A percentile compares a stretch with the other conserved stretches of the same genome.
Evolutionary conservation across 1,140 invertebrate species (phyloP).

Genomic region (Penaeus japonicus): DNA sequence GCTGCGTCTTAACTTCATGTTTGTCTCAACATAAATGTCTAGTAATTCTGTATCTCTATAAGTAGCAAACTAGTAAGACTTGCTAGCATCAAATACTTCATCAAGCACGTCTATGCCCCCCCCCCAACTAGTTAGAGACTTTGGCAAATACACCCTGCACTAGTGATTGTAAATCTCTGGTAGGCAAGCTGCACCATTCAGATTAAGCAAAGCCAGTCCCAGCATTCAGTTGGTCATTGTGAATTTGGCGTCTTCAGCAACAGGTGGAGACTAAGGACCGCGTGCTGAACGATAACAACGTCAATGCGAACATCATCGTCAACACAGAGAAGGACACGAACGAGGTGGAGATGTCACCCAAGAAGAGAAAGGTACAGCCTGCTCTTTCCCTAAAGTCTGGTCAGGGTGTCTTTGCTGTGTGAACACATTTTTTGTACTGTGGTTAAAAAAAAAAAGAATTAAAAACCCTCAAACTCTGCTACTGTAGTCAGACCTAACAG

Average conservation of each 20-base stretch:
- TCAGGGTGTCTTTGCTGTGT: conserved; percentile 55
- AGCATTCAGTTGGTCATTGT: conserved; percentile 56
- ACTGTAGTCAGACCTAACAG: conserved; percentile 39
- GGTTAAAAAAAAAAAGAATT: neutral
- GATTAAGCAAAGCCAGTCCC: conserved; percentile 54
- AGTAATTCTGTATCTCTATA: conserved; percentile 38
- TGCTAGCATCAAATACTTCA: conserved; percentile 49
- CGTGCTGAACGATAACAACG: conserved; percentile 74
- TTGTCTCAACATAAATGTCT: conserved; percentile 40
- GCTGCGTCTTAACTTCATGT: conserved; percentile 36
- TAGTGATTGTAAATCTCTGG: conserved; percentile 33
- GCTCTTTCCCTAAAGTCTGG: conserved; percentile 43
- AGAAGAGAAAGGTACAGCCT: conserved; percentile 63
- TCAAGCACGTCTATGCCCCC: conserved; percentile 48
- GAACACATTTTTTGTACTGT: neutral
- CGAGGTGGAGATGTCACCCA: conserved; percentile 65
- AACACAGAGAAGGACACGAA: conserved; percentile 61
- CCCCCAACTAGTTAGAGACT: conserved; percentile 39
- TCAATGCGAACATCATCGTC: conserved; percentile 71
- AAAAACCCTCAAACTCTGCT: conserved; percentile 13
- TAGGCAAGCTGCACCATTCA: conserved; percentile 52
- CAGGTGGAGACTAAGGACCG: conserved; percentile 61
- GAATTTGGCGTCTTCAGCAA: conserved; percentile 55
- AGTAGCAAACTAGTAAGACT: conserved; percentile 46
- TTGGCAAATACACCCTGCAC: conserved; percentile 56